phyloP scores from a whole-genome alignment of 2,888 invertebrate species.

The Acanthococcus lagerstroemiae region DNA sequence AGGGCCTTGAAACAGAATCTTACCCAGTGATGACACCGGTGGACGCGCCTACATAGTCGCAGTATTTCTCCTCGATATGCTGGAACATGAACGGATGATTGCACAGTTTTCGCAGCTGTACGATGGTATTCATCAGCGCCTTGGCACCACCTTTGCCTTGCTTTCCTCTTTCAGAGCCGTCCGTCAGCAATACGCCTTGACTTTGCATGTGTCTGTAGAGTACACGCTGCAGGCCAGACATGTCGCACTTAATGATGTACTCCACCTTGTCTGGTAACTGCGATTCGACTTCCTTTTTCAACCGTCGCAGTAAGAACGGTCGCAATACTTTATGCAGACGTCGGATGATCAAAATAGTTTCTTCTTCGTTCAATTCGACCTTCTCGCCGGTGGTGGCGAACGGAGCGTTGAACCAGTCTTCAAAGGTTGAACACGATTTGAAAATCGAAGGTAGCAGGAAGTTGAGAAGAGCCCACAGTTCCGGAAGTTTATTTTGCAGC shows the following conservation, averaged over 20 bases:
- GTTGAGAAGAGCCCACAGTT: conserved; percentile 95
- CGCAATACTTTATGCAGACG: conserved; percentile 97
- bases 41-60: conserved; percentile 71
- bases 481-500: conserved; percentile 95
- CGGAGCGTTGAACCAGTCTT: conserved; percentile 99
- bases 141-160: conserved; percentile 91
- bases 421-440: conserved; percentile 96
- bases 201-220: conserved; percentile 96
- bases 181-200: conserved; percentile 87
- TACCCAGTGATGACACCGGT: conserved; percentile 66
- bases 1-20: conserved; percentile 11
- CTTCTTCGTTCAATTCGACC: conserved; percentile 97
- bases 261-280: conserved; percentile 98
- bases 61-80: conserved; percentile 94
- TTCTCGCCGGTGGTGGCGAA: conserved; percentile 99
- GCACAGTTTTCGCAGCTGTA: conserved; percentile 94
- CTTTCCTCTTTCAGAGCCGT: conserved; percentile 91
- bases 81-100: conserved; percentile 99
- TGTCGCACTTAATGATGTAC: conserved; percentile 98
- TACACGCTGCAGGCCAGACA: conserved; percentile 91
- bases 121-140: conserved; percentile 97
- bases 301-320: conserved; percentile 88
- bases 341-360: conserved; percentile 98
- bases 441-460: conserved; percentile 97
- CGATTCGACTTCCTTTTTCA: conserved; percentile 99